Evolutionary conservation across 2,888 invertebrate species (phyloP).

Genomic region (Oscheius myriophilus): DNA sequence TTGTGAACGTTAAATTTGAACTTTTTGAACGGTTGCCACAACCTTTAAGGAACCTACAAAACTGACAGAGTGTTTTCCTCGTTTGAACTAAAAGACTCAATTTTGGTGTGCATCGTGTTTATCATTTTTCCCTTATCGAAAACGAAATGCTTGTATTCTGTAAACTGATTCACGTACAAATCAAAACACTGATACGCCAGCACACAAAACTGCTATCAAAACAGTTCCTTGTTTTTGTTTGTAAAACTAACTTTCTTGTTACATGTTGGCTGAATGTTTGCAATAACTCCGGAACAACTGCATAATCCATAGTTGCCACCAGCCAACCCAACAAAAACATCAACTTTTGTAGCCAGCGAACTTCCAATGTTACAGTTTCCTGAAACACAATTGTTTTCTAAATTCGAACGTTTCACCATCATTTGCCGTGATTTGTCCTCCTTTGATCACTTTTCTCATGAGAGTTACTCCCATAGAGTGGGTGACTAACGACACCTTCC

Average conservation of each 20-base stretch:
- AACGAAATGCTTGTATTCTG: no score
- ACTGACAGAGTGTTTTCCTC: no score
- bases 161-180: no score
- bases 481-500: conserved; percentile 47
- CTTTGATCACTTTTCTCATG: conserved; percentile 53
- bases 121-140: no score
- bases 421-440: conserved; percentile 44
- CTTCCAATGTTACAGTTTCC: conserved; percentile 46
- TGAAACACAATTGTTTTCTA: conserved; percentile 12
- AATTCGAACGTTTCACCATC: conserved; percentile 32
- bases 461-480: conserved; percentile 65
- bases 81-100: no score
- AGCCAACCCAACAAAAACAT: conserved; percentile 60
- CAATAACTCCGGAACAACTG: conserved; percentile 46
- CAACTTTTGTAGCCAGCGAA: conserved; percentile 47
- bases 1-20: no score
- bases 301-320: conserved; percentile 66
- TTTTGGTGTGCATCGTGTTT: no score
- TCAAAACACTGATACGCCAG: no score
- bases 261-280: conserved; percentile 52
- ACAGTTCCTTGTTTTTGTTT: no score
- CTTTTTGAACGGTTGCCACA: no score
- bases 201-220: no score
- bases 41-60: no score
- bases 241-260: conserved; percentile 31